Percentiles rank a stretch among this genome's conserved stretches.
Conservation (phyloP, 2,797 vertebrate genomes). For the Propithecus perrieri region DNA sequence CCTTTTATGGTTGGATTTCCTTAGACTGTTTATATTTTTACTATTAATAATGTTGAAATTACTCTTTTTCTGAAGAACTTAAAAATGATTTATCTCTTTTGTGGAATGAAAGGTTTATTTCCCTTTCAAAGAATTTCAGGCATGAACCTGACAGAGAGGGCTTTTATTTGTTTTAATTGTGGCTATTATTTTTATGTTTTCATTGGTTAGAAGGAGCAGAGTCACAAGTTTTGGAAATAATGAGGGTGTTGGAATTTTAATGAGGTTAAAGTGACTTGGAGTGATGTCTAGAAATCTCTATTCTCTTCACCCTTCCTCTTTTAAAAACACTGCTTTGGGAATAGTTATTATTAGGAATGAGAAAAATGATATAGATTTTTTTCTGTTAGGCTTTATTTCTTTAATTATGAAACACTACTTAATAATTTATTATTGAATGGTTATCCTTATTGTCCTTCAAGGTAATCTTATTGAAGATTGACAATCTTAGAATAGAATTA, state of each 20-base stretch:
- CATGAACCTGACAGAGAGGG: background rate
- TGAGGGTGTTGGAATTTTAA: background rate
- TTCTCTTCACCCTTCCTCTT: background rate
- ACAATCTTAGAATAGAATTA: background rate
- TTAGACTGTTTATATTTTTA: background rate
- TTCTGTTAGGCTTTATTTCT: background rate
- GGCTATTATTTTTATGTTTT: background rate
- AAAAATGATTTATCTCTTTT: background rate
- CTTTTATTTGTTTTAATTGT: background rate
- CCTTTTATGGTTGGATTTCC: background rate
- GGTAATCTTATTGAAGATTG: background rate
- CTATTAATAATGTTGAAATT: background rate
- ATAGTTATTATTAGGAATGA: background rate
- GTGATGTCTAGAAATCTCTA: background rate
- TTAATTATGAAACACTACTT: background rate
- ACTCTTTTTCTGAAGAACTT: background rate
- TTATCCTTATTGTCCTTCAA: conserved; percentile 13
- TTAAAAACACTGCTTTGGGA: background rate
- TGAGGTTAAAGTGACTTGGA: background rate
- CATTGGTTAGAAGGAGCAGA: background rate
- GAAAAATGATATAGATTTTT: background rate
- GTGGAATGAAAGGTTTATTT: background rate
- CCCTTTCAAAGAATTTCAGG: background rate
- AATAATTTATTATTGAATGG: conserved; percentile 1
- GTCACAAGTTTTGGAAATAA: background rate